Conservation (phyloP, 2,888 invertebrate genomes). For the Aporophyla nigra region DNA sequence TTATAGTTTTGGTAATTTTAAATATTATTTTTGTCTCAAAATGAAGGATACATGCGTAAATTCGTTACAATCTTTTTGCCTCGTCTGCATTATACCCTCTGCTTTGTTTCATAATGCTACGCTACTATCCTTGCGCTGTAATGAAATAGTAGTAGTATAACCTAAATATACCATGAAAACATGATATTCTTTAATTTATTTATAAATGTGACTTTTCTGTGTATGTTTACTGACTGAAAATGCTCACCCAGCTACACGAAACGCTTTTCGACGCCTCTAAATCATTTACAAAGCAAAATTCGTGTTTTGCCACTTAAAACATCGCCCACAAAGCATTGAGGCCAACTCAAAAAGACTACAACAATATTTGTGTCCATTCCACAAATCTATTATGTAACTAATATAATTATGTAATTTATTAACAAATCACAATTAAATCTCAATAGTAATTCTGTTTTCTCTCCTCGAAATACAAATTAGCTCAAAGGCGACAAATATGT, state of each 20-base stretch:
- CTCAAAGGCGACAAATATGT: not conserved
- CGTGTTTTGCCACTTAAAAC: not conserved
- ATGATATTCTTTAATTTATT: not conserved
- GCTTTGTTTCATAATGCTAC: slow-evolving; percentile 36
- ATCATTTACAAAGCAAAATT: not conserved
- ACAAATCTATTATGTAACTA: slow-evolving; percentile 9
- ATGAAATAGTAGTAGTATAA: not conserved
- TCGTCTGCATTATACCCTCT: slow-evolving; percentile 11
- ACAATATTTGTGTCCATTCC: not conserved
- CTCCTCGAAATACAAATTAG: not conserved
- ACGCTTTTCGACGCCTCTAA: not conserved
- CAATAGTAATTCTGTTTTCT: not conserved
- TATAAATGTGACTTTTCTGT: not conserved
- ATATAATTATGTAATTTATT: not conserved
- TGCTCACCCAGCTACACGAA: not conserved
- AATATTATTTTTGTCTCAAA: not conserved
- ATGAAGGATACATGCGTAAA: not conserved
- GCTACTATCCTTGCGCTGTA: slow-evolving; percentile 10
- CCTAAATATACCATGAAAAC: not conserved
- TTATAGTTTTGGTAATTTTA: not conserved
- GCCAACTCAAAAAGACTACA: not conserved
- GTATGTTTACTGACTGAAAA: not conserved
- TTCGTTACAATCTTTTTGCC: slow-evolving; percentile 46
- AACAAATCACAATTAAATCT: not conserved
- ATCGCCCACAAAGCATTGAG: not conserved